Base-by-base conservation (phyloP, 2,797 vertebrate genomes). In the Phrynocephalus guinanensis region DNA sequence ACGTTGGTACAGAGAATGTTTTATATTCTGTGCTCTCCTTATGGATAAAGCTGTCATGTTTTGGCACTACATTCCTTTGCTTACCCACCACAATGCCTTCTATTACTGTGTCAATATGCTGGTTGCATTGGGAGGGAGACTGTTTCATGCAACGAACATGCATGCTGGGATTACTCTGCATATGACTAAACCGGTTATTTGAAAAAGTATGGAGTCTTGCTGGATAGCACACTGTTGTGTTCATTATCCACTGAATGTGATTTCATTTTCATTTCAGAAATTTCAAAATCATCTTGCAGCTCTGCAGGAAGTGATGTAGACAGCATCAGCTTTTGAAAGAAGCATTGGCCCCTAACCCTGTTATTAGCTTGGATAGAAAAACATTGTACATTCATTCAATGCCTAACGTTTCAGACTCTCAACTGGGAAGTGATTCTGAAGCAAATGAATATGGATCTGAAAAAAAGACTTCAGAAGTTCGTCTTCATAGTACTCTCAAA, bases 361-460 rank as follows among this genome's bases (percentile, higher is more conserved):
- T 93, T 94, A 80, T 84, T 90, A 0, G 0, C 33, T 68, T 82
- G 48, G 77, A 83, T 44, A 63, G 44, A 67, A 86, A 85, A 56
- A 20, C 18, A 1, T 20, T 56, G 52, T 73, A 92, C 90, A 94
- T 93, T 91, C 91, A 78, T 96, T 98, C 97, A 96, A 99, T 99
- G 99, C 98, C 98, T 95, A 98, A 98, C 96, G 93, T 98, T 92
- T 97, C 97, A 93, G 98, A 98, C 95, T 95, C 97, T 95, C 97
- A 97, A 96, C 98, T 96, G 90, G 92, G 97, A 93, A 97, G 96
- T 92, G 94, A 96, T 90, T 93, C 97, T 86, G 97, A 95, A 95
- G 95, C 95, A 89, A 95, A 93, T 82, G 97, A 97, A 82, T 95
- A 95, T 38, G 94, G 93, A 68, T 93, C 94, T 79, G 96, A 96